phyloP scores from a whole-genome alignment of 2,113 vertebrate genomes.

The Rafetus swinhoei region DNA sequence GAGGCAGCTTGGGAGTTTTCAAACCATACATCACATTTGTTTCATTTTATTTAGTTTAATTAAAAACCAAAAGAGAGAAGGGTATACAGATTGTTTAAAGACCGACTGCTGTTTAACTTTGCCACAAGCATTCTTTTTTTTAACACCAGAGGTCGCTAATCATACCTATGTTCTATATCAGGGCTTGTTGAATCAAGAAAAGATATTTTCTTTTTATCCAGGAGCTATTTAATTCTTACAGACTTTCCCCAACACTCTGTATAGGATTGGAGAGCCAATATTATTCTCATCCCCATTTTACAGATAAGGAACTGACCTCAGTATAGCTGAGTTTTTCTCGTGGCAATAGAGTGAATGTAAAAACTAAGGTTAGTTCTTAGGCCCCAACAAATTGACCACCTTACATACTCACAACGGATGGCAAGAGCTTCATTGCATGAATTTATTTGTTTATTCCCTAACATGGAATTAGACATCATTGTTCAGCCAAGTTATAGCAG shows the following conservation, averaged over 20 bases:
- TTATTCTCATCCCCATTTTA: background rate
- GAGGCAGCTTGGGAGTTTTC: background rate
- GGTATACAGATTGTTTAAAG: background rate
- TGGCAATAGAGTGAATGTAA: background rate
- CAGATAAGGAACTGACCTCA: background rate
- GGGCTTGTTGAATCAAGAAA: background rate
- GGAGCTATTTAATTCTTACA: background rate
- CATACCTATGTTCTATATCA: background rate
- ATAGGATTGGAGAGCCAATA: background rate
- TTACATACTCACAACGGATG: background rate
- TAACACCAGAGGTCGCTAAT: background rate
- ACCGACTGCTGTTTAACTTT: background rate
- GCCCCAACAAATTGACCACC: background rate
- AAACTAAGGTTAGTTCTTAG: background rate
- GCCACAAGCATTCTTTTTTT: background rate
- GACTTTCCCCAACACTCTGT: background rate
- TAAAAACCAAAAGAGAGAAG: background rate
- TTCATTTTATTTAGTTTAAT: background rate
- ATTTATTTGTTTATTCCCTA: background rate
- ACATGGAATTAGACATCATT: background rate
- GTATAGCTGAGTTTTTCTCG: background rate
- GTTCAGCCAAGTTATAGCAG: background rate
- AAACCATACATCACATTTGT: background rate
- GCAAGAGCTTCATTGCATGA: background rate
- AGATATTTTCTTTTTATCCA: accelerated